Evolutionary conservation across 2,113 vertebrate species (phyloP).

Genomic region (Pachyramphus minor): DNA sequence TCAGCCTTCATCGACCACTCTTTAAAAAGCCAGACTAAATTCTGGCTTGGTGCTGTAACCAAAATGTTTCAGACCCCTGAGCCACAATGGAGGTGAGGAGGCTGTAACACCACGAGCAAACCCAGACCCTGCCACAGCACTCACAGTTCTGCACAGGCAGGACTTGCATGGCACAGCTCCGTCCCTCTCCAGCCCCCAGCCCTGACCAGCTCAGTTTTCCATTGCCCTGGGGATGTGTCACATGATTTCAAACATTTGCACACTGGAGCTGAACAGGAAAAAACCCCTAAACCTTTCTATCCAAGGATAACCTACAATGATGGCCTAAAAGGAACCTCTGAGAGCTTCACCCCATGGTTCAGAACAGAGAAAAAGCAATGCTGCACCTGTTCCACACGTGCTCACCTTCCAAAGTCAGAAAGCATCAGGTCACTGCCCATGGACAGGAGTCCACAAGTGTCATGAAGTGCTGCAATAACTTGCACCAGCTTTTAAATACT

Average conservation of each 20-base stretch:
- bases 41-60: neutral
- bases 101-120: neutral
- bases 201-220: neutral
- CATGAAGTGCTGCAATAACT: neutral
- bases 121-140: neutral
- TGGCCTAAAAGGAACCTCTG: neutral
- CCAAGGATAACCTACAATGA: neutral
- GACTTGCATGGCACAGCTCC: fast-evolving
- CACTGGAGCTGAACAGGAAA: neutral
- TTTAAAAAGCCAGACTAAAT: neutral
- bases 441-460: neutral
- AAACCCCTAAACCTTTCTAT: neutral
- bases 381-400: neutral
- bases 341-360: neutral
- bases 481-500: neutral
- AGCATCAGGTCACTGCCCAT: neutral
- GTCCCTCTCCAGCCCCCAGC: no score
- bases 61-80: neutral
- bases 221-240: neutral
- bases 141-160: neutral
- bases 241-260: neutral
- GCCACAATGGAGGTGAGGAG: fast-evolving
- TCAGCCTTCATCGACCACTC: neutral
- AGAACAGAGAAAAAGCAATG: neutral
- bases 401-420: neutral